These are phyloP conservation scores for Drosophila limbata DNA, from an alignment of 2,888 invertebrate genomes.

Conservation along the genomic window DNA sequence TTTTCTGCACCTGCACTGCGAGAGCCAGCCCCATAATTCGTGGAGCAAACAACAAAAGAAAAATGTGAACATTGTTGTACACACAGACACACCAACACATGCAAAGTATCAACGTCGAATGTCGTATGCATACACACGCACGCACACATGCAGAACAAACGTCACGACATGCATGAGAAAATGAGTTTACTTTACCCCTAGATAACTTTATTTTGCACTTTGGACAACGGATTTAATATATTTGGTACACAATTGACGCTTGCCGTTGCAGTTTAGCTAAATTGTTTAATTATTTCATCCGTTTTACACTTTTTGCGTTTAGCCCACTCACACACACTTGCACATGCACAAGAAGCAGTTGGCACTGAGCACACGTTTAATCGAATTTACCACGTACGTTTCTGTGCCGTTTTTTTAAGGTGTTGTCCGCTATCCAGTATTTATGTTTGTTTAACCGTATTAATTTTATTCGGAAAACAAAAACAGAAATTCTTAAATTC, in stretches of 20 bases:
- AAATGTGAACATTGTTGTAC: slow-evolving; percentile 79
- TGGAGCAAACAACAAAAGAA: slow-evolving; percentile 74
- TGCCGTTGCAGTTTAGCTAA: slow-evolving; percentile 42
- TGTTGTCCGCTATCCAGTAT: slow-evolving; percentile 36
- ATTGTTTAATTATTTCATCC: slow-evolving; percentile 68
- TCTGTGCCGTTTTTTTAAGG: slow-evolving; percentile 50
- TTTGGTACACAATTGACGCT: slow-evolving; percentile 25
- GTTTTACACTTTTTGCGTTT: slow-evolving; percentile 78
- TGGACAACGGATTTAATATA: slow-evolving; percentile 26
- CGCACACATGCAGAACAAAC: slow-evolving; percentile 67
- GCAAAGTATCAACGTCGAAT: slow-evolving; percentile 35
- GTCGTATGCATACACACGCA: slow-evolving; percentile 47
- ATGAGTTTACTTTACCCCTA: slow-evolving; percentile 42
- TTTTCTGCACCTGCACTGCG: slow-evolving; percentile 78
- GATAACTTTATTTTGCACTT: slow-evolving; percentile 46
- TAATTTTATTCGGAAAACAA: slow-evolving; percentile 50
- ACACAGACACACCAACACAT: slow-evolving; percentile 55
- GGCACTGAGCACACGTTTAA: slow-evolving; percentile 62
- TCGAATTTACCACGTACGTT: slow-evolving; percentile 72
- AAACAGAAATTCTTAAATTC: slow-evolving; percentile 63
- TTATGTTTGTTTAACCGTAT: slow-evolving; percentile 31
- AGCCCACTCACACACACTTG: slow-evolving; percentile 53
- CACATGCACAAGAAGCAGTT: slow-evolving; percentile 49
- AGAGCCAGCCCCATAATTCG: slow-evolving; percentile 71
- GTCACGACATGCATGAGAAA: slow-evolving; percentile 79